phyloP scores from a whole-genome alignment of 2,888 invertebrate species.

The Euzophera pinguis region DNA sequence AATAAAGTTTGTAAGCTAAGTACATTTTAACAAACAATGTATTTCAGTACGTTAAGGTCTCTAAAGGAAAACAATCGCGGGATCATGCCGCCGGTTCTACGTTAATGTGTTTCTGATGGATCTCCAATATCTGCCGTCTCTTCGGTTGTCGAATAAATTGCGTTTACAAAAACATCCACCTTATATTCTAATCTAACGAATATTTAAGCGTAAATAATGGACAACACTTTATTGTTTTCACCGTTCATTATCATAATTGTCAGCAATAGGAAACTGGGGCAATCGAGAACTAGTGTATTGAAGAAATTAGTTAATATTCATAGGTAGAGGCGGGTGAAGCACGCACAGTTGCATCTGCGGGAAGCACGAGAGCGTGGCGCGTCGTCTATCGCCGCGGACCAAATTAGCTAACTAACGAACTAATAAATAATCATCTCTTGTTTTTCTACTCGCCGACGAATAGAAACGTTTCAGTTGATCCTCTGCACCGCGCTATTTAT shows the following conservation, averaged over 20 bases:
- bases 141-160: conserved; percentile 59
- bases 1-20: too few relatives aligned
- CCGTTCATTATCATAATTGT: conserved; percentile 11
- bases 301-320: conserved; percentile 52
- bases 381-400: conserved; percentile 67
- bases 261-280: conserved; percentile 9
- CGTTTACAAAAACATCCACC: conserved; percentile 27
- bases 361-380: conserved; percentile 74
- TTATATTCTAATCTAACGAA: conserved; percentile 9
- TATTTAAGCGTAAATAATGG: conserved; percentile 6
- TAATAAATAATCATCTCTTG: conserved; percentile 80
- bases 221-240: conserved; percentile 10
- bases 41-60: conserved; percentile 27
- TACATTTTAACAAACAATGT: conserved; percentile 13
- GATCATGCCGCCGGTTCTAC: conserved; percentile 45
- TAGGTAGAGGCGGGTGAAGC: conserved; percentile 31
- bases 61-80: conserved; percentile 47
- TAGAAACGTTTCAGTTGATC: conserved; percentile 73
- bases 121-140: conserved; percentile 63
- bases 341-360: conserved; percentile 70
- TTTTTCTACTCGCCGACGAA: conserved; percentile 75
- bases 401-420: conserved; percentile 78
- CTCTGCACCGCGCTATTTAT: conserved; percentile 63
- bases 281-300: conserved; percentile 19
- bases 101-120: conserved; percentile 78